Conservation (phyloP, 1,140 invertebrate species). For the Planococcus citri region DNA sequence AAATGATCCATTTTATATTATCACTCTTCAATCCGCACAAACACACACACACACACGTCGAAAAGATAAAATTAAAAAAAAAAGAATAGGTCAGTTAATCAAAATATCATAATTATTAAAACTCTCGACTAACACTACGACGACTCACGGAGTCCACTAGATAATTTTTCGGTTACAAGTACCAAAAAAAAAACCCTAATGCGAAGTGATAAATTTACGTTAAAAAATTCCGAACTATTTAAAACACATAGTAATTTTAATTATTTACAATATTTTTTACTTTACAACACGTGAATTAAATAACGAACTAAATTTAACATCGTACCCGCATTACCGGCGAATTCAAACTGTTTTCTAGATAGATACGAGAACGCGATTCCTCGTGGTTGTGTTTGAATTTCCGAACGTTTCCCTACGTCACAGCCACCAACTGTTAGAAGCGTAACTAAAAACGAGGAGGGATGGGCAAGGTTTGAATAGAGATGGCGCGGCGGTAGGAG, state of each 20-base stretch:
- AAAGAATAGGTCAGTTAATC: no score
- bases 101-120: no score
- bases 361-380: not conserved
- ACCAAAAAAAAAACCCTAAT: no score
- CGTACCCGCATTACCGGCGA: not conserved
- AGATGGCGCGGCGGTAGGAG: not conserved
- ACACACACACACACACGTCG: no score
- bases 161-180: no score
- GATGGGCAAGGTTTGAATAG: no score
- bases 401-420: not conserved
- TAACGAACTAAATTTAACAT: not conserved
- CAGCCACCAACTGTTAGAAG: not conserved
- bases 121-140: no score
- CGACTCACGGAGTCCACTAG: no score
- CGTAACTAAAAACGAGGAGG: not conserved
- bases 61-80: not conserved
- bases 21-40: no score
- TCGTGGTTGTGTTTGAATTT: constrained; percentile 1
- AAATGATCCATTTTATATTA: not conserved
- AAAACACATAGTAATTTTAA: not conserved
- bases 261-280: not conserved
- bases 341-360: not conserved
- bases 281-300: not conserved
- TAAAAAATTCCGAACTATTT: not conserved
- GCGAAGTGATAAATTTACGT: not conserved